A percentile compares a stretch with the other conserved stretches of the same genome.
These are phyloP conservation scores for Scolopax rusticola DNA, from an alignment of 2,797 vertebrate species.

Conservation along the genomic window DNA sequence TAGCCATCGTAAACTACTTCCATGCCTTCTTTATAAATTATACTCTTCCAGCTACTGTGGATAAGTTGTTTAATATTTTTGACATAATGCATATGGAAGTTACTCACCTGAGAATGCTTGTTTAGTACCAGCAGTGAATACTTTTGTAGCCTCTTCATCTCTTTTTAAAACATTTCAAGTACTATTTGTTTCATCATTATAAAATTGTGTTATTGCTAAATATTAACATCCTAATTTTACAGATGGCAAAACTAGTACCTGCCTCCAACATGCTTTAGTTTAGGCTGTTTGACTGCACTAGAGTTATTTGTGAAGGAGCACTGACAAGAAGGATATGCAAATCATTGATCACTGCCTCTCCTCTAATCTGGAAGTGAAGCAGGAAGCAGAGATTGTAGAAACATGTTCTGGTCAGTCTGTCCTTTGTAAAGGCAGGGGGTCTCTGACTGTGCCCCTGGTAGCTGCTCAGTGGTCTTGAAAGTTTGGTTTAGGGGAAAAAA, in stretches of 20 bases:
- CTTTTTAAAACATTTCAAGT: neutral
- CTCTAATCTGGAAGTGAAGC: neutral
- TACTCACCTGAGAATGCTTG: neutral
- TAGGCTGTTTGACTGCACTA: neutral
- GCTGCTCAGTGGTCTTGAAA: neutral
- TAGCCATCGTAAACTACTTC: neutral
- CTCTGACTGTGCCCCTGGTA: neutral
- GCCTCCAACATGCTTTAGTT: neutral
- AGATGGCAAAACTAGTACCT: neutral
- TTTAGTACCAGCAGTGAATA: neutral
- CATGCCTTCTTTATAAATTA: neutral
- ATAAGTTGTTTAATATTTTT: neutral
- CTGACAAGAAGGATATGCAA: neutral
- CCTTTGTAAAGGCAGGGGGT: neutral
- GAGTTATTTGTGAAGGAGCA: neutral
- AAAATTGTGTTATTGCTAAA: neutral
- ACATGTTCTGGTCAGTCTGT: neutral
- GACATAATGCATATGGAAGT: neutral
- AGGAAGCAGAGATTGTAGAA: neutral
- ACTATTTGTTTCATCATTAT: neutral
- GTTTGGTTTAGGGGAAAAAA: neutral
- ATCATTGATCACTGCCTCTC: neutral
- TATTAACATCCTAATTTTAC: neutral
- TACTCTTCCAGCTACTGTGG: neutral
- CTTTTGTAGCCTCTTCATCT: neutral